Percentiles rank a stretch among this genome's conserved stretches.
Evolutionary conservation across 1,140 invertebrate species (phyloP).

Genomic region (Lethrus apterus): DNA sequence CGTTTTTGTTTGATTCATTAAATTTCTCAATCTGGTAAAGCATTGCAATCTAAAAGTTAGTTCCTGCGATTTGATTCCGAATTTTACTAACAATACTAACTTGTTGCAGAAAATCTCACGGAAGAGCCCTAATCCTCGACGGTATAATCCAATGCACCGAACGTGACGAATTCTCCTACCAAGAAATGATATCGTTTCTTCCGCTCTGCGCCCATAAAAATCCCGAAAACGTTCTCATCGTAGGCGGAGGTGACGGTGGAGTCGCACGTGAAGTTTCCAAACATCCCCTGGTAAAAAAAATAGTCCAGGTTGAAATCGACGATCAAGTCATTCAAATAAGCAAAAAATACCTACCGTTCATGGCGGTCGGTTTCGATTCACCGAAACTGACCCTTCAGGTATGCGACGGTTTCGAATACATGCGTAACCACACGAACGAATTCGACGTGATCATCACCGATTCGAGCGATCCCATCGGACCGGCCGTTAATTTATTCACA

Average conservation of each 20-base stretch:
- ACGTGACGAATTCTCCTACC: constrained; percentile 94
- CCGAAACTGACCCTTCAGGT: constrained; percentile 79
- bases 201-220: constrained; percentile 86
- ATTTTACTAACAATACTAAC: background rate
- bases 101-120: constrained; percentile 71
- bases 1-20: background rate
- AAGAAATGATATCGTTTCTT: constrained; percentile 96
- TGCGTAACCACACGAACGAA: constrained; percentile 75
- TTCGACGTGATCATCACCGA: constrained; percentile 99
- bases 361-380: constrained; percentile 79
- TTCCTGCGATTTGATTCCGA: background rate
- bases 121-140: constrained; percentile 85
- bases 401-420: constrained; percentile 92
- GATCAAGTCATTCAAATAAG: constrained; percentile 84
- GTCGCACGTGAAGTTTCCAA: constrained; percentile 92
- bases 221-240: constrained; percentile 89
- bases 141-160: constrained; percentile 96
- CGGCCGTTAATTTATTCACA: constrained; percentile 66
- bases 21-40: background rate
- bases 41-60: background rate
- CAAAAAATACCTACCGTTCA: constrained; percentile 82
- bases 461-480: constrained; percentile 91
- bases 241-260: constrained; percentile 96
- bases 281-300: constrained; percentile 78
- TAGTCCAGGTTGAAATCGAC: constrained; percentile 95